phyloP scores from a whole-genome alignment of 2,113 vertebrate genomes.

The Channa maculata region DNA sequence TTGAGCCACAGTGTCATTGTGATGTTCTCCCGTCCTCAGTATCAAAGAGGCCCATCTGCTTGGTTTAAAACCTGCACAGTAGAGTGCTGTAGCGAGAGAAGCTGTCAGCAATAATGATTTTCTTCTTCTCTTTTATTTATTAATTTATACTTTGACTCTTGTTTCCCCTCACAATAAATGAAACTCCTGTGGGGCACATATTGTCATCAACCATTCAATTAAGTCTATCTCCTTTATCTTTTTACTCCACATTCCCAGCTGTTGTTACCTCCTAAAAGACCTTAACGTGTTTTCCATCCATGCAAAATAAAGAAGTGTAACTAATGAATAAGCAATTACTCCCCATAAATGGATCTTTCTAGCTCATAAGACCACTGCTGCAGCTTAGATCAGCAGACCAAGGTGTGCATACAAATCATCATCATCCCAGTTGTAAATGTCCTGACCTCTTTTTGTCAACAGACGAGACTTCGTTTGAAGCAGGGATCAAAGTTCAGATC shows the following conservation, averaged over 20 bases:
- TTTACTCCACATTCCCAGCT: constrained; percentile 1
- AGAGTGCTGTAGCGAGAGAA: constrained; percentile 35
- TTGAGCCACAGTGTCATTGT: constrained; percentile 38
- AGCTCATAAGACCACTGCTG: constrained; percentile 13
- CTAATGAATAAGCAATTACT: not conserved
- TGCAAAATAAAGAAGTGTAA: not conserved
- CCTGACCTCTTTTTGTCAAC: constrained; percentile 45
- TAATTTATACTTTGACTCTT: constrained; percentile 59
- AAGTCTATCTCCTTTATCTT: constrained; percentile 41
- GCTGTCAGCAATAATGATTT: constrained; percentile 71
- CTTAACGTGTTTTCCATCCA: constrained; percentile 10
- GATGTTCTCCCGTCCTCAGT: constrained; percentile 29
- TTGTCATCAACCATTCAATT: constrained; percentile 10
- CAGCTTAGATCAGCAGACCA: constrained; percentile 4
- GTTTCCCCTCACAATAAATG: constrained; percentile 34
- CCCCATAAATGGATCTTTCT: not conserved
- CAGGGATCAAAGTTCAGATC: constrained; percentile 99
- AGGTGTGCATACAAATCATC: constrained; percentile 47
- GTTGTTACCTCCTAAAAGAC: constrained; percentile 13
- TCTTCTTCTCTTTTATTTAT: constrained; percentile 71
- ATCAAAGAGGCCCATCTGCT: constrained; percentile 54
- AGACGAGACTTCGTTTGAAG: constrained; percentile 99
- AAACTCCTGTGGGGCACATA: constrained; percentile 5
- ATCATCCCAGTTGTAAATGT: constrained; percentile 36
- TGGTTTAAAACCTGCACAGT: constrained; percentile 64